phyloP scores from a whole-genome alignment of 2,797 vertebrate species.

The Salmo trutta region DNA sequence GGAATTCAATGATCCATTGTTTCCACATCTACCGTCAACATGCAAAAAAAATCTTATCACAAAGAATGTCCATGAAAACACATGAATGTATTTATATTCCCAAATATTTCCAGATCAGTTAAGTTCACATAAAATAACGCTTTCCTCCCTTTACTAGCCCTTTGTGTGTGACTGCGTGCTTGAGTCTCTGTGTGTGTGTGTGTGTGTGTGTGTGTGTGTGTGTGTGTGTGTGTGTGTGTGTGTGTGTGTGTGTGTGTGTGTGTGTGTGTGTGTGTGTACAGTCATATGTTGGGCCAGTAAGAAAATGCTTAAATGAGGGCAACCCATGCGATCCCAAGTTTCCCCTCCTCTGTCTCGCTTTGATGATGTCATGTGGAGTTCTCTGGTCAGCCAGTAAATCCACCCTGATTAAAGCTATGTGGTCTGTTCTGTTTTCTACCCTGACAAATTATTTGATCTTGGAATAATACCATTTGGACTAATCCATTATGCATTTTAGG shows the following conservation, averaged over 20 bases:
- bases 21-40: conserved; percentile 34
- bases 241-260: neutral
- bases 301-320: neutral
- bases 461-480: neutral
- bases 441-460: conserved; percentile 2
- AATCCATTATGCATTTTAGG: neutral
- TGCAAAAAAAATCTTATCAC: conserved; percentile 31
- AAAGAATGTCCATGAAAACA: conserved; percentile 23
- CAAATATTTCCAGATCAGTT: conserved; percentile 18
- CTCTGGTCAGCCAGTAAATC: conserved; percentile 14
- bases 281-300: neutral
- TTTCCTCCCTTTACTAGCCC: neutral
- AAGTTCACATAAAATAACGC: neutral
- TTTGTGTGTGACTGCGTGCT: neutral
- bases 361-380: conserved; percentile 30
- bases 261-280: neutral
- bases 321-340: neutral
- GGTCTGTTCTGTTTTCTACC: neutral
- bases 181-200: neutral
- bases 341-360: neutral
- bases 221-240: neutral
- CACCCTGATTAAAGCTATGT: neutral
- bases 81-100: conserved; percentile 24
- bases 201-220: no score
- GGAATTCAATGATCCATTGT: conserved; percentile 46